Base-by-base conservation (phyloP, 1,140 invertebrate genomes). In the Bemisia tabaci region DNA sequence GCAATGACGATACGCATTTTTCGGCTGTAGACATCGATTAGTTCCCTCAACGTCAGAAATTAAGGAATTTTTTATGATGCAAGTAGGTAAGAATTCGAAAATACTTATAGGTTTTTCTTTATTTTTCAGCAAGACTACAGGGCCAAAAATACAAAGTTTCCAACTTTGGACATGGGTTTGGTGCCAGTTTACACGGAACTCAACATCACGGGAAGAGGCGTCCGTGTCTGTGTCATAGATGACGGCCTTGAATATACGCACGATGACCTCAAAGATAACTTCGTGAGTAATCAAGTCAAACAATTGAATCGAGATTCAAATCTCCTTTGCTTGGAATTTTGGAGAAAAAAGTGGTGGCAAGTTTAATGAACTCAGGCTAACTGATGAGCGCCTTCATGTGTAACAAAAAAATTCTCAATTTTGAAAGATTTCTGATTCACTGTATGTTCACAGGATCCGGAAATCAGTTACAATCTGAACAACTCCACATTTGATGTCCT, bases 391-490 rank as follows among this genome's bases (percentile, higher is more conserved):
- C n/a, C n/a, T n/a, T n/a, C n/a, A n/a, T n/a, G n/a, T n/a, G n/a
- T n/a, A n/a, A n/a, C n/a, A n/a, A n/a, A n/a, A n/a, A n/a, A n/a
- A n/a, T n/a, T n/a, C n/a, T n/a, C n/a, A n/a, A n/a, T n/a, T n/a
- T n/a, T n/a, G n/a, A n/a, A n/a, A n/a, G n/a, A n/a, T n/a, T n/a
- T n/a, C n/a, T n/a, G n/a, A n/a, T n/a, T n/a, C n/a, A n/a, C n/a
- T n/a, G n/a, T n/a, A n/a, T n/a, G n/a, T n/a, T n/a, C n/a, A n/a
- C 68, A 92, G 89, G 90, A 93, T 79, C 80, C 88, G 2, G 78
- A 84, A 63, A 92, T 93, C 21, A 95, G 92, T 79, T 90, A 84
- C 74, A 91, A 96, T 74, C 84, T 91, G 26, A 94, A 92, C 74
- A 86, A 89, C 69, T 81, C 83, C 11, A 85, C 88, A 71, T 67